Conservation (phyloP, 1,140 invertebrate species). For the Rhopalosiphum padi region DNA sequence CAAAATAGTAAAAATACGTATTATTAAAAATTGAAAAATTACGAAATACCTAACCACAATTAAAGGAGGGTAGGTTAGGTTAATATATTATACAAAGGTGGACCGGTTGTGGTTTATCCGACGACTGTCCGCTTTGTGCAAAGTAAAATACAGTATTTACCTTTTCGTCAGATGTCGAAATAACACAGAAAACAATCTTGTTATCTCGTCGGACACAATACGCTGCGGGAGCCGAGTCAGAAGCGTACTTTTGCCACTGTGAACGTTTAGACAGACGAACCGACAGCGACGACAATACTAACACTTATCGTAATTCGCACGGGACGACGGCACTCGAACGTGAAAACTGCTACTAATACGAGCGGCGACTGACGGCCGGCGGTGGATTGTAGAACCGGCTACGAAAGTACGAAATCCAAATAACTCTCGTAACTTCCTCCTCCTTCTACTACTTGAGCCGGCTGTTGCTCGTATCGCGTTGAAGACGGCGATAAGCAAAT, state of each 20-base stretch:
- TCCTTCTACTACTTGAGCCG: background rate
- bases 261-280: too few species aligned
- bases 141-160: slow-evolving; percentile 6
- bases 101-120: background rate
- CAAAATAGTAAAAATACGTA: background rate
- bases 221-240: too few species aligned
- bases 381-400: background rate
- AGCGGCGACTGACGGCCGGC: too few species aligned
- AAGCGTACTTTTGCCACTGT: too few species aligned
- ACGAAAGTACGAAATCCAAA: background rate
- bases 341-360: background rate
- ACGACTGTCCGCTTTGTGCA: background rate
- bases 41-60: background rate
- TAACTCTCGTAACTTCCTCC: background rate
- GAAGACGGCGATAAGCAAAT: background rate
- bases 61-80: background rate
- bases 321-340: background rate
- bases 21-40: background rate
- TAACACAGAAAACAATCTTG: background rate
- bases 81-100: background rate
- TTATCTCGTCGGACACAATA: background rate
- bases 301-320: background rate
- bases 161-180: background rate
- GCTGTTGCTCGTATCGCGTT: background rate
- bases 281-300: background rate